Evolutionary conservation across 2,888 invertebrate species (phyloP), one percentile per base, ranked within the genome.

Genomic region (Gerosis bhagava): DNA sequence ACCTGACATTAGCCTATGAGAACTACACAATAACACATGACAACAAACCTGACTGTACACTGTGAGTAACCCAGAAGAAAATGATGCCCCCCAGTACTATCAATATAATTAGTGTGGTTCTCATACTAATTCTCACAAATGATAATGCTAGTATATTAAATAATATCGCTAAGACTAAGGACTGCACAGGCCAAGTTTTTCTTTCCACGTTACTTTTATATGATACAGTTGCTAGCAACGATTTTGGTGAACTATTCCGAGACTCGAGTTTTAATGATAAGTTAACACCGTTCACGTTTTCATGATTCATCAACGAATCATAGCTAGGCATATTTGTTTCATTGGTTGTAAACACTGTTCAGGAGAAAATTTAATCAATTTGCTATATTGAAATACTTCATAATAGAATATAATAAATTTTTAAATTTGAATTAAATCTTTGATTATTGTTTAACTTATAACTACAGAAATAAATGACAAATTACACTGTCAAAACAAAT

Each of bases 21-120:
- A n/a, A n/a, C n/a, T n/a, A n/a, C n/a, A n/a, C n/a, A n/a, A n/a
- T n/a, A n/a, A n/a, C n/a, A n/a, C n/a, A n/a, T n/a, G n/a, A n/a
- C n/a, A n/a, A 62, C 62, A 42, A 46, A 86, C 87, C 87, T 70
- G 83, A 81, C 49, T 87, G 84, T 29, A 87, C 87, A 62, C 77
- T 83, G 50, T 86, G 83, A 3, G 84, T 83, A 13, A 87, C 63
- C 86, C 86, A 87, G 60, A 87, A 82, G 51, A 80, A 77, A 3
- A 77, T 57, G 11, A 87, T 56, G 46, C 81, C 77, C 1, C 77
- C 70, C 51, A 80, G 61, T 7, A 80, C 73, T 51, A 77, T 70
- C 36, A 82, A 52, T 49, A 81, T 82, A 11, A 83, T 57, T 39
- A 70, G 54, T 35, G 79, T 65, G 21, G 74, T 66, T 15, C 72